Base-by-base conservation (phyloP, 2,888 invertebrate species). In the Spialia ferax region DNA sequence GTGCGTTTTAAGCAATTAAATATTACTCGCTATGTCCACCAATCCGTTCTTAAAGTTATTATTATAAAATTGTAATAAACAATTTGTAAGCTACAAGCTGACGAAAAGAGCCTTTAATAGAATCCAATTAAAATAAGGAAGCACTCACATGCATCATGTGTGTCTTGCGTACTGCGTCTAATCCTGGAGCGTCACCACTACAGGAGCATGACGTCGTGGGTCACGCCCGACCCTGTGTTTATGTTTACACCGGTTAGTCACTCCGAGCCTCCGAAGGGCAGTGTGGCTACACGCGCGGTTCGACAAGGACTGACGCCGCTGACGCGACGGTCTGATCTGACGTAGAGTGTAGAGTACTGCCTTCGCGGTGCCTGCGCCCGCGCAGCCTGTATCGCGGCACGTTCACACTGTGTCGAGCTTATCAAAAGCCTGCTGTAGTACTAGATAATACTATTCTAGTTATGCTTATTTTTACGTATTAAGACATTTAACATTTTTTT, bases 101-200 rank as follows among this genome's bases (percentile, higher is more conserved):
- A 22, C 13, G n/a, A 7, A n/a, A 23, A 22, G 52, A n/a, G 42
- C 54, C 6, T 26, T 61, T 69, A n/a, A 56, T 56, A 64, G 56
- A 61, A 65, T 62, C 52, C 50, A 65, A 59, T 65, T 35, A 57
- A 57, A 57, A 65, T 23, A 13, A 65, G 65, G 38, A 52, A 59
- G 70, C 79, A 91, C 93, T 93, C 77, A 92, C 93, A 85, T 93
- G 92, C 93, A 93, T 93, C 87, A 89, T 91, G 82, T 68, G 70
- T 75, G 71, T 32, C n/a, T n/a, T n/a, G n/a, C n/a, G 8, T 72
- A 81, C 71, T 76, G 72, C 70, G 75, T 74, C 74, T 81, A 74
- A 79, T 82, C 71, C 72, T 72, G 70, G 64, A 68, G 54, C 89
- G 90, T 89, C 85, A 80, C 76, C 85, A 88, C 84, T 75, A 84